These are phyloP conservation scores for Dromas ardeola DNA, from an alignment of 2,113 vertebrate species.

Conservation along the genomic window DNA sequence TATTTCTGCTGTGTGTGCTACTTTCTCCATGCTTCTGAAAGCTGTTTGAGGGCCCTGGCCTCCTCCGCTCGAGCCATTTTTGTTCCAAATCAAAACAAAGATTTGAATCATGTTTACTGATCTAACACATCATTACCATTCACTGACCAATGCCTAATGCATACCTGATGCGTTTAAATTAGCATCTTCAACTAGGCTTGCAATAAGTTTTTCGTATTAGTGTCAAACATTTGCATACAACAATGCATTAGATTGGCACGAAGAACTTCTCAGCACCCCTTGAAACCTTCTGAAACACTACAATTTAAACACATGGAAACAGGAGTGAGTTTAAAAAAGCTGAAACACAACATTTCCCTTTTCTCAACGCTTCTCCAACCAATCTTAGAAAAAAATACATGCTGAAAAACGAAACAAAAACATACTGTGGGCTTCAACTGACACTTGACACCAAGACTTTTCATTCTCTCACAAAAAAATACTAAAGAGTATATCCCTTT, in stretches of 20 bases:
- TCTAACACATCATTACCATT: background rate
- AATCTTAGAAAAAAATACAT: background rate
- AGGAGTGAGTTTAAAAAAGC: background rate
- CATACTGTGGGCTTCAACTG: background rate
- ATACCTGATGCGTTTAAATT: background rate
- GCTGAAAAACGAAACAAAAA: background rate
- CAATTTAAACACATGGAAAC: background rate
- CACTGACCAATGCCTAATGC: background rate
- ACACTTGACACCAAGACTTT: background rate
- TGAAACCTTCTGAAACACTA: background rate
- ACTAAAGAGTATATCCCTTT: background rate
- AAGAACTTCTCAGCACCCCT: background rate
- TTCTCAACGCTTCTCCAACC: background rate
- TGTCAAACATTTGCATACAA: background rate
- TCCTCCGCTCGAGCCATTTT: background rate
- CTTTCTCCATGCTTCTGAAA: background rate
- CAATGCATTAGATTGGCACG: background rate
- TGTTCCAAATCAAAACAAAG: background rate
- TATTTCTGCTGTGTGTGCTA: background rate
- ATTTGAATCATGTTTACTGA: background rate
- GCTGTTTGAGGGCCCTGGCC: background rate
- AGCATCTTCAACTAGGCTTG: background rate
- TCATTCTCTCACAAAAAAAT: background rate
- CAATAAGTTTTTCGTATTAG: background rate
- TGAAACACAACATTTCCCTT: background rate